Evolutionary conservation across 2,113 vertebrate genomes (phyloP).

Genomic region (Passer montanus): DNA sequence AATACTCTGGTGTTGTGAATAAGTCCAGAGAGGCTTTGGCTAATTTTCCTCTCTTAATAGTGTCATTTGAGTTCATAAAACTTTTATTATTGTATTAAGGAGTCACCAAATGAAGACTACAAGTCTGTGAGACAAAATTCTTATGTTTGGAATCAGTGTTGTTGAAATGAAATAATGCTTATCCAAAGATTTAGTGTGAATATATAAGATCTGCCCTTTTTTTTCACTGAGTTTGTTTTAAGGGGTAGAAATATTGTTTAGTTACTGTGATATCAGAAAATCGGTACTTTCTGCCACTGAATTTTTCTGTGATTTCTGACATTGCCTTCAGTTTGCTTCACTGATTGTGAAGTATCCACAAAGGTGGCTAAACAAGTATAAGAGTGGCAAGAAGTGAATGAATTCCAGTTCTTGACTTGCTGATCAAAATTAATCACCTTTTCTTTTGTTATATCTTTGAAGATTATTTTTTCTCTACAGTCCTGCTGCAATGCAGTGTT

Average conservation of each 20-base stretch:
- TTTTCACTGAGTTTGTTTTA: neutral
- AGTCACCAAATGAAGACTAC: constrained; percentile 13
- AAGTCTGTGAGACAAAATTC: neutral
- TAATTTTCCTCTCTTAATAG: constrained; percentile 45
- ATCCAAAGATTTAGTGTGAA: neutral
- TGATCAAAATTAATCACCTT: neutral
- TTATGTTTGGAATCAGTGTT: neutral
- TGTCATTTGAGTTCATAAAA: constrained; percentile 25
- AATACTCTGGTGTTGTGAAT: constrained; percentile 5
- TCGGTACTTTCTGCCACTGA: neutral
- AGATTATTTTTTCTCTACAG: neutral
- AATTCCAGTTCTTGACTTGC: neutral
- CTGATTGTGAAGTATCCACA: neutral
- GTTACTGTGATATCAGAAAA: neutral
- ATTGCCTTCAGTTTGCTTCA: neutral
- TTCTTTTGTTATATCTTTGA: neutral
- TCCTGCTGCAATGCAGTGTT: neutral
- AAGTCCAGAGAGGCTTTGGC: constrained; percentile 8
- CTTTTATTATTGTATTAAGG: constrained; percentile 25
- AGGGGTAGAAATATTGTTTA: neutral
- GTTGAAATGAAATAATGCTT: neutral
- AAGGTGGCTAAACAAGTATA: neutral
- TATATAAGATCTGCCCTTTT: neutral
- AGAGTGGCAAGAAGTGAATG: neutral
- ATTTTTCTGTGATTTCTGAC: neutral